Percentiles rank a stretch among this genome's conserved stretches.
These are phyloP conservation scores for Chrosomus eos DNA, from an alignment of 2,797 vertebrate genomes.

Conservation along the genomic window DNA sequence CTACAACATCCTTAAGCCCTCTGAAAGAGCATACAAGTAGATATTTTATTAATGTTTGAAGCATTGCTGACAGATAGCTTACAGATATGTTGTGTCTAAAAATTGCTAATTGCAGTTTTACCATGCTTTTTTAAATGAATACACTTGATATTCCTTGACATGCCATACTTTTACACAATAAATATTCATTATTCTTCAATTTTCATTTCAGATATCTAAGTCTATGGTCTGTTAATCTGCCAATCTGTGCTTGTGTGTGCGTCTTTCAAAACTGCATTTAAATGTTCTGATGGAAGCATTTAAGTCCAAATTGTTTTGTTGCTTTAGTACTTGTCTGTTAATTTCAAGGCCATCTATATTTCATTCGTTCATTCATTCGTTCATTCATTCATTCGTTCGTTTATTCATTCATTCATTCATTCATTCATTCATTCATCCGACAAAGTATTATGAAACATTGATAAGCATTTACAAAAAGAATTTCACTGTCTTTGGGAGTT, in stretches of 20 bases:
- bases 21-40: conserved; percentile 27
- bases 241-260: conserved; percentile 15
- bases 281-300: neutral
- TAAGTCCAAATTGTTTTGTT: neutral
- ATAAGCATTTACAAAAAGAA: conserved; percentile 26
- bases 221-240: conserved; percentile 19
- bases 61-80: neutral
- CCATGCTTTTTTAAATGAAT: neutral
- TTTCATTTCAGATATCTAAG: conserved; percentile 10
- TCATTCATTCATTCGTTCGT: too few relatives aligned
- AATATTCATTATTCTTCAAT: neutral
- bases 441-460: conserved; percentile 15
- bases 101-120: conserved; percentile 9
- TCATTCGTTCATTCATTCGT: too few relatives aligned
- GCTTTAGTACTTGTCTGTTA: neutral
- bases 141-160: conserved; percentile 7
- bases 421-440: too few relatives aligned
- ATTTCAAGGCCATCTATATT: neutral
- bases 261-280: too few relatives aligned
- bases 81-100: neutral
- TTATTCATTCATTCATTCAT: neutral
- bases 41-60: conserved; percentile 35
- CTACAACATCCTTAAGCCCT: conserved; percentile 23
- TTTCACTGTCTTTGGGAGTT: neutral
- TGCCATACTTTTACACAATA: neutral